phyloP scores from a whole-genome alignment of 2,113 vertebrate genomes.

The Cranoglanis bouderius region DNA sequence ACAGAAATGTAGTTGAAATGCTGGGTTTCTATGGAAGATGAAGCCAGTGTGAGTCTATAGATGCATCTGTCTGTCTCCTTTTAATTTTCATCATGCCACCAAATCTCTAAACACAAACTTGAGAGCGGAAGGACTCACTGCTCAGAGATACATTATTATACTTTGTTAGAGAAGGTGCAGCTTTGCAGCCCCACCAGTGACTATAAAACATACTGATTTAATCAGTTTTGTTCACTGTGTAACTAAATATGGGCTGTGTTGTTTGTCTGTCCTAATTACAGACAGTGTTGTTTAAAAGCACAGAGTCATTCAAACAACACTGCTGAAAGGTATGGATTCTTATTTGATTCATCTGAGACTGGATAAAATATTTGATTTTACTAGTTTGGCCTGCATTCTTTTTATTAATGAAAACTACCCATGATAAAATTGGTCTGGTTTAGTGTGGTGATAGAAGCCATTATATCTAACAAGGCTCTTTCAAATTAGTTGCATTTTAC shows the following conservation, averaged over 20 bases:
- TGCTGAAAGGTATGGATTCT: constrained; percentile 26
- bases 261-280: background rate
- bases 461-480: constrained; percentile 14
- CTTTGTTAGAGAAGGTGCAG: background rate
- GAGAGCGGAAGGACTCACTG: background rate
- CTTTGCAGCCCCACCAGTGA: background rate
- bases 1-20: constrained; percentile 43
- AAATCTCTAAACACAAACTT: constrained; percentile 32
- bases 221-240: background rate
- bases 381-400: constrained; percentile 23
- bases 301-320: background rate
- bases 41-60: constrained; percentile 5
- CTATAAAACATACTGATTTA: background rate
- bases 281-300: background rate
- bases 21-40: constrained; percentile 55
- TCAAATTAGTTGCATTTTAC: background rate
- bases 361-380: constrained; percentile 46
- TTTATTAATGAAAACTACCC: constrained; percentile 39
- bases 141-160: background rate
- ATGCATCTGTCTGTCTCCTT: constrained; percentile 1
- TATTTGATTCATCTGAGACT: constrained; percentile 10
- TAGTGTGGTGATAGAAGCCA: background rate
- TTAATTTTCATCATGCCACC: constrained; percentile 24
- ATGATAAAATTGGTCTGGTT: constrained; percentile 16
- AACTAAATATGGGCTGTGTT: background rate